phyloP scores from a whole-genome alignment of 2,113 vertebrate species.

The Rhombomys opimus region DNA sequence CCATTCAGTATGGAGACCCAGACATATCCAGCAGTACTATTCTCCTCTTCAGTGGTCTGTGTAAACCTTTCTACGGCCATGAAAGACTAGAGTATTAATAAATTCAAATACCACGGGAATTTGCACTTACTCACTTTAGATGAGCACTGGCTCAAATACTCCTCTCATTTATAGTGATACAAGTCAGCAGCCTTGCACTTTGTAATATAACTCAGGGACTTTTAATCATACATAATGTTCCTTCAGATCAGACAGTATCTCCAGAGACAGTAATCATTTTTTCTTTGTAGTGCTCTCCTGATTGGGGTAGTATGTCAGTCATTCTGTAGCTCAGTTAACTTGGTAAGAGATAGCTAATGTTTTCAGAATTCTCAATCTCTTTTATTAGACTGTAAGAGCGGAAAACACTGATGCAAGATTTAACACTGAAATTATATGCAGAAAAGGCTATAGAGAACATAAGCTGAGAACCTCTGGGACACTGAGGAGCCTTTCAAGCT shows the following conservation, averaged over 20 bases:
- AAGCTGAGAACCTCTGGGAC: constrained; percentile 35
- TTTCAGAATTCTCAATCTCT: constrained; percentile 68
- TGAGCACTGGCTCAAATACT: constrained; percentile 41
- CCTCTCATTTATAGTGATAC: constrained; percentile 46
- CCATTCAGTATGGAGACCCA: constrained; percentile 27
- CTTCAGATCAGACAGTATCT: constrained; percentile 42
- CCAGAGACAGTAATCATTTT: constrained; percentile 51
- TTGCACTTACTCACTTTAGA: constrained; percentile 51
- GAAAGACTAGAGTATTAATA: constrained; percentile 37
- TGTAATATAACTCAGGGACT: constrained; percentile 63
- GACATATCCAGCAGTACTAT: not conserved
- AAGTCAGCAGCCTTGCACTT: constrained; percentile 36
- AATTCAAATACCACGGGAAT: constrained; percentile 3
- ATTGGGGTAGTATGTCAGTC: not conserved
- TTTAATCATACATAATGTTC: constrained; percentile 40
- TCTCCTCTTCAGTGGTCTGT: constrained; percentile 31
- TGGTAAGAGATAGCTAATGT: constrained; percentile 44
- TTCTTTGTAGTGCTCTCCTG: constrained; percentile 49
- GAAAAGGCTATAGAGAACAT: constrained; percentile 43
- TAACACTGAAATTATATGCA: constrained; percentile 64
- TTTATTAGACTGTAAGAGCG: constrained; percentile 47
- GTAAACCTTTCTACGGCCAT: constrained; percentile 5
- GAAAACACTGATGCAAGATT: constrained; percentile 27
- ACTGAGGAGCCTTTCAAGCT: constrained; percentile 35
- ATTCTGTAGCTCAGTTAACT: constrained; percentile 56